A percentile compares a stretch with the other conserved stretches of the same genome.
These are phyloP conservation scores for Serrognathus titanus DNA, from an alignment of 2,888 invertebrate genomes.

Conservation along the genomic window DNA sequence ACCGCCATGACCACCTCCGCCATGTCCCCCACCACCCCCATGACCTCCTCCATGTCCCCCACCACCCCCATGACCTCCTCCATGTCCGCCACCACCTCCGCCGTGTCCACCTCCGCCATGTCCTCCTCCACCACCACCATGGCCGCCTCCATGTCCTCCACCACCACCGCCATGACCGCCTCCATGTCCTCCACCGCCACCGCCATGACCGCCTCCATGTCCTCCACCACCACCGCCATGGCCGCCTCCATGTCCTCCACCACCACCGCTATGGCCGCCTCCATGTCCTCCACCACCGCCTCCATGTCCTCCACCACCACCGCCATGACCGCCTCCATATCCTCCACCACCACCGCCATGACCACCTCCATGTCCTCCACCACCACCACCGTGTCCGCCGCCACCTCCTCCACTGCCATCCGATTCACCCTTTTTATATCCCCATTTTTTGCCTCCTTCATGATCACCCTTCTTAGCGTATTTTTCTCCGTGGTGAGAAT, in stretches of 20 bases:
- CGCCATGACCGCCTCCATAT: conserved; percentile 61
- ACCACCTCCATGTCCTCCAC: conserved; percentile 1
- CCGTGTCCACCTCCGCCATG: conserved; percentile 49
- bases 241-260: conserved; percentile 57
- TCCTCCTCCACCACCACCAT: conserved; percentile 66
- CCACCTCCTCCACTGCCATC: conserved; percentile 8
- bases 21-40: conserved; percentile 38
- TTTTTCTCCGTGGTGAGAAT: conserved; percentile 70
- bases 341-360: conserved; percentile 41
- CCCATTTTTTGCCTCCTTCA: conserved; percentile 76
- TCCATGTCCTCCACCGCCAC: conserved; percentile 52
- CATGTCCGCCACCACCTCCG: background rate
- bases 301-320: conserved; percentile 60
- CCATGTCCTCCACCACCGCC: conserved; percentile 49
- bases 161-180: conserved; percentile 60
- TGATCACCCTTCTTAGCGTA: conserved; percentile 79
- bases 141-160: conserved; percentile 61
- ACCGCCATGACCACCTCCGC: conserved; percentile 16
- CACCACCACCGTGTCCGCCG: conserved; percentile 3
- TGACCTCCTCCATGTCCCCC: conserved; percentile 38
- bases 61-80: conserved; percentile 53
- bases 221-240: conserved; percentile 57
- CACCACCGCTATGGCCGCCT: conserved; percentile 55
- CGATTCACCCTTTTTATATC: conserved; percentile 43
- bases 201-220: background rate